Evolutionary conservation across 2,888 invertebrate species (phyloP).

Genomic region (Lathronympha strigana): DNA sequence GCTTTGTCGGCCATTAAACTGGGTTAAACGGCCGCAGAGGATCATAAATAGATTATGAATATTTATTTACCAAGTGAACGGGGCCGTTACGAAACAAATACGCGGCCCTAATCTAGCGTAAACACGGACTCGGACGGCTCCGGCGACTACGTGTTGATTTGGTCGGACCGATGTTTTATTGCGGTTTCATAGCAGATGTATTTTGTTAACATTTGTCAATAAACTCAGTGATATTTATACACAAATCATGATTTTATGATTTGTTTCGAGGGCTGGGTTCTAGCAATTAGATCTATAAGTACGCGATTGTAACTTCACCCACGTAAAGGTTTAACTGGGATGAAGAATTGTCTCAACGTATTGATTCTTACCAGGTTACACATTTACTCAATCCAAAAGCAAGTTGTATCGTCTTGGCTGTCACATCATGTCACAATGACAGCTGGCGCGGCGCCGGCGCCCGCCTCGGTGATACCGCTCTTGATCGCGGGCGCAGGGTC

Average conservation of each 20-base stretch:
- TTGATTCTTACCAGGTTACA: no score
- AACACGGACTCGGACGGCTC: conserved; percentile 16
- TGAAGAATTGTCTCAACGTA: no score
- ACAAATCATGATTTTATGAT: not conserved
- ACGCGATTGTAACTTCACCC: no score
- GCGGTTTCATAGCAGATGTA: conserved; percentile 16
- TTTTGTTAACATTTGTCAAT: not conserved
- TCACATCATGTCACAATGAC: conserved; percentile 1
- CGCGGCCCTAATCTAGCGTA: conserved; percentile 19
- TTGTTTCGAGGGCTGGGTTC: no score
- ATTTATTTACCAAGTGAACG: conserved; percentile 31
- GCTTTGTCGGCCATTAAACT: conserved; percentile 26
- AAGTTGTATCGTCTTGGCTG: no score
- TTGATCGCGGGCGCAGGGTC: not conserved
- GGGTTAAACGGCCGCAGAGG: conserved; percentile 31
- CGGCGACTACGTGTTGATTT: conserved; percentile 13
- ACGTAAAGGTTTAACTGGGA: no score
- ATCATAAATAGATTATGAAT: conserved; percentile 40
- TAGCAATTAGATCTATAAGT: no score
- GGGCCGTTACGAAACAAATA: conserved; percentile 23
- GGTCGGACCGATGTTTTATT: conserved; percentile 21
- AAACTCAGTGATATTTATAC: not conserved
- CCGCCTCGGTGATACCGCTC: not conserved
- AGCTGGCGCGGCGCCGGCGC: conserved; percentile 10
- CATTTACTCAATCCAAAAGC: no score